phyloP scores from a whole-genome alignment of 2,797 vertebrate genomes.

The Lagodon rhomboides region DNA sequence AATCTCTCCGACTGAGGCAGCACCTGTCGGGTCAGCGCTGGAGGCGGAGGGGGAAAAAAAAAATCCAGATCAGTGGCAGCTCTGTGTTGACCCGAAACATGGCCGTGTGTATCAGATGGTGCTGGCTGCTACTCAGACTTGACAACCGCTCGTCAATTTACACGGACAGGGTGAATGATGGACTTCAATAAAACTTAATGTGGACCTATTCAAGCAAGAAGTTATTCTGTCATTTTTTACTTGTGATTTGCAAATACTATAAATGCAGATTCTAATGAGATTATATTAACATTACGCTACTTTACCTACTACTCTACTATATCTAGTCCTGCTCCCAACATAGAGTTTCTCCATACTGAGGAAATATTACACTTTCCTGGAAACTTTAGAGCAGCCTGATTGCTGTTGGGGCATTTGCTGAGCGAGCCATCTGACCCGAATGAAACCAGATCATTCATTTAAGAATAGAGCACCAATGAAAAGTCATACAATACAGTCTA shows the following conservation, averaged over 20 bases:
- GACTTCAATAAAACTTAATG: constrained; percentile 28
- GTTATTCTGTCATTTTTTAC: constrained; percentile 7
- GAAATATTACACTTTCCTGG: constrained; percentile 26
- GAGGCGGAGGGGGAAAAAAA: constrained; percentile 20
- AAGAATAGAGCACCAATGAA: constrained; percentile 76
- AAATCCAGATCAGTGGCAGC: constrained; percentile 67
- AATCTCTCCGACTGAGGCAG: constrained; percentile 73
- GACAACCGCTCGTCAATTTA: constrained; percentile 49
- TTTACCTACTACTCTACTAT: background rate
- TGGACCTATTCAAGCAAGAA: background rate
- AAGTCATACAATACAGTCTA: constrained; percentile 67
- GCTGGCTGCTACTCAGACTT: constrained; percentile 37
- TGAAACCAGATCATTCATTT: constrained; percentile 74
- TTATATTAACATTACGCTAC: background rate
- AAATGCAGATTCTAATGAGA: background rate
- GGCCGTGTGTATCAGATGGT: constrained; percentile 66
- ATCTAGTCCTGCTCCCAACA: background rate
- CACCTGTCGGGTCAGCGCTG: constrained; percentile 79
- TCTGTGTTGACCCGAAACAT: constrained; percentile 62
- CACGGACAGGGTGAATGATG: constrained; percentile 31
- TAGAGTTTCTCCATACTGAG: background rate
- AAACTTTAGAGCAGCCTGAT: constrained; percentile 21
- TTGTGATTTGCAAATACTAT: background rate
- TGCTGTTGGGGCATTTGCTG: constrained; percentile 30
- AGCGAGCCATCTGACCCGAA: constrained; percentile 52